Evolutionary conservation across 2,113 vertebrate species (phyloP).

Genomic region (Raja brachyura): DNA sequence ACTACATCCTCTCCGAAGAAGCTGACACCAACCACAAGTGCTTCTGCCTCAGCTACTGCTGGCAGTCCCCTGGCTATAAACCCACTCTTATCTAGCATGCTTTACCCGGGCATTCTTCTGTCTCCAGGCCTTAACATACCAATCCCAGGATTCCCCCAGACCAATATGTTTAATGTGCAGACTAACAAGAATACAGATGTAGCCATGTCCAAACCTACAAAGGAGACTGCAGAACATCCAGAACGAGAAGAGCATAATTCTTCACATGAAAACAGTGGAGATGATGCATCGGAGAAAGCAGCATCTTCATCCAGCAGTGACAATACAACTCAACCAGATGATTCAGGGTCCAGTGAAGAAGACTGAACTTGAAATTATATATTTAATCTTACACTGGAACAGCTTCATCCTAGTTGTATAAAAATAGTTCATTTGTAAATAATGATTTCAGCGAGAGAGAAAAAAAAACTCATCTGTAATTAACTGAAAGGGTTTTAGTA

Average conservation of each 20-base stretch:
- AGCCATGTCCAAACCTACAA: slow-evolving; percentile 51
- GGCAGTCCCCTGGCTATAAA: slow-evolving; percentile 78
- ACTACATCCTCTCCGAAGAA: slow-evolving; percentile 67
- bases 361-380: slow-evolving; percentile 83
- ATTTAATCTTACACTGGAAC: slow-evolving; percentile 66
- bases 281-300: slow-evolving; percentile 86
- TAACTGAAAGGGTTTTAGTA: slow-evolving; percentile 85
- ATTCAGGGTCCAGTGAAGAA: slow-evolving; percentile 90
- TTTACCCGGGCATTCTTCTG: slow-evolving; percentile 99
- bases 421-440: slow-evolving; percentile 71
- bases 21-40: slow-evolving; percentile 61
- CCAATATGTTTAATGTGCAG: slow-evolving; percentile 69
- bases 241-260: slow-evolving; percentile 63
- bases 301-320: slow-evolving; percentile 83
- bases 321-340: slow-evolving; percentile 75
- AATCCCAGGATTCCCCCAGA: slow-evolving; percentile 72
- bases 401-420: slow-evolving; percentile 52
- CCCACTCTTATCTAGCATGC: slow-evolving; percentile 92
- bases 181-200: slow-evolving; percentile 75
- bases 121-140: slow-evolving; percentile 99
- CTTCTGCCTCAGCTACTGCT: slow-evolving; percentile 58
- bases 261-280: slow-evolving; percentile 81
- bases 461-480: slow-evolving; percentile 48
- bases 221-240: slow-evolving; percentile 54
- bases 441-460: slow-evolving; percentile 68